Evolutionary conservation across 2,888 invertebrate species (phyloP), one percentile per base, ranked within the genome.

Genomic region (Meganola albula): DNA sequence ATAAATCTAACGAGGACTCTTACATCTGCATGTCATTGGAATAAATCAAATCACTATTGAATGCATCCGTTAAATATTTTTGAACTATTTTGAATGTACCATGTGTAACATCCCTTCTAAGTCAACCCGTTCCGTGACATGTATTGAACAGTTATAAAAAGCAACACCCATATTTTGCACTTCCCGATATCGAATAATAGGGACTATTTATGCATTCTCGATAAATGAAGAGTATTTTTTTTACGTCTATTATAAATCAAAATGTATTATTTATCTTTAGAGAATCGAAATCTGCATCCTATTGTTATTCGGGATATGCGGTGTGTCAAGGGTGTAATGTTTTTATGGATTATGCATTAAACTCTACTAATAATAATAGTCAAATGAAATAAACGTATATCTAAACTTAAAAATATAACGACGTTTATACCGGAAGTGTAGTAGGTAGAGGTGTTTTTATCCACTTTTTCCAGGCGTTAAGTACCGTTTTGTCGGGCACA

Each of bases 151-250:
- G 66, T 69, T 65, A 71, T 68, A 80, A 79, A 82, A 84, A 74
- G 83, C 73, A 79, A 82, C 85, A 85, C 85, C 85, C 85, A 85
- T 85, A 85, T 85, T 84, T 85, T 84, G 85, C 84, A 83, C 83
- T 82, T 84, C 80, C 74, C 74, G 70, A 79, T 73, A 71, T 67
- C 72, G 71, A 80, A 85, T 84, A 84, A 85, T 83, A 74, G 85
- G 77, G 79, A 80, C 72, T 84, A 84, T 84, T 85, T 85, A 85
- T 85, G 84, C 84, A 84, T 83, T 83, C 74, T 75, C 85, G 53
- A 84, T 85, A 80, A 79, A 83, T 80, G 84, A 82, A 83, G 84
- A 83, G 84, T 79, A 74, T 75, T 80, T 83, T n/a, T 84, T 85
- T 84, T 78, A 75, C 74, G 63, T 74, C 75, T 63, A 80, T 83